These are phyloP conservation scores for Lytechinus pictus DNA, from an alignment of 35 echinoderm and acorn worm genomes.

Conservation along the genomic window DNA sequence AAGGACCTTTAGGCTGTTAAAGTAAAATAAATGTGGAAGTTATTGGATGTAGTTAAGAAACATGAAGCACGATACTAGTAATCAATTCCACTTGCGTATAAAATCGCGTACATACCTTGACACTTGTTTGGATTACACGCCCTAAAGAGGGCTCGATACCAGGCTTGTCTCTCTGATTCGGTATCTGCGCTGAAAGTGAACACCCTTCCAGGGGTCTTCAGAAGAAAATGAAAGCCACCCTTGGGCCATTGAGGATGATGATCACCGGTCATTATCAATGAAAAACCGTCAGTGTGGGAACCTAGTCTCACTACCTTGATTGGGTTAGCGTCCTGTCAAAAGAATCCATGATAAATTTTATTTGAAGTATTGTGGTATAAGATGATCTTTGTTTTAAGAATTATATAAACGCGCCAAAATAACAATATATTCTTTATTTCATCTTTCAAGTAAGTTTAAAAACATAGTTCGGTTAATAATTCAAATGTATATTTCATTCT, in stretches of 20 bases:
- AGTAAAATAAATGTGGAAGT: too few species aligned
- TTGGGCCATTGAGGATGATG: slow-evolving; percentile 42
- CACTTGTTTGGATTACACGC: slow-evolving; percentile 59
- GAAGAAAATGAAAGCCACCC: slow-evolving; percentile 68
- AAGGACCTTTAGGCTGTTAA: too few species aligned
- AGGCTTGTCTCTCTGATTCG: slow-evolving; percentile 66
- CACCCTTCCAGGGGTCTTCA: slow-evolving; percentile 75
- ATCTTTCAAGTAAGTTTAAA: too few species aligned
- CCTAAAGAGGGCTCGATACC: slow-evolving; percentile 82
- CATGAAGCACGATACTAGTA: background rate
- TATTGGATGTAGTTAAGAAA: too few species aligned
- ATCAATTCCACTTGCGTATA: background rate
- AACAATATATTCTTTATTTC: too few species aligned
- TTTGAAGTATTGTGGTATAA: background rate
- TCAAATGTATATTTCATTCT: too few species aligned
- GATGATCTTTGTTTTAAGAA: too few species aligned
- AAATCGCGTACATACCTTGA: background rate
- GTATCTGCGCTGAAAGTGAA: slow-evolving; percentile 81
- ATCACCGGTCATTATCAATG: slow-evolving; percentile 75
- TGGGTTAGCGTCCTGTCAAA: slow-evolving; percentile 83
- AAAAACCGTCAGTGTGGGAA: slow-evolving; percentile 73
- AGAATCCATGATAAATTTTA: background rate
- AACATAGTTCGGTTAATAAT: too few species aligned
- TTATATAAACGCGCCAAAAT: too few species aligned
- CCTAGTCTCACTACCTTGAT: slow-evolving; percentile 68